A percentile compares a stretch with the other conserved stretches of the same genome.
phyloP scores from a whole-genome alignment of 2,888 invertebrate genomes.

The Drosophila mayaguana region DNA sequence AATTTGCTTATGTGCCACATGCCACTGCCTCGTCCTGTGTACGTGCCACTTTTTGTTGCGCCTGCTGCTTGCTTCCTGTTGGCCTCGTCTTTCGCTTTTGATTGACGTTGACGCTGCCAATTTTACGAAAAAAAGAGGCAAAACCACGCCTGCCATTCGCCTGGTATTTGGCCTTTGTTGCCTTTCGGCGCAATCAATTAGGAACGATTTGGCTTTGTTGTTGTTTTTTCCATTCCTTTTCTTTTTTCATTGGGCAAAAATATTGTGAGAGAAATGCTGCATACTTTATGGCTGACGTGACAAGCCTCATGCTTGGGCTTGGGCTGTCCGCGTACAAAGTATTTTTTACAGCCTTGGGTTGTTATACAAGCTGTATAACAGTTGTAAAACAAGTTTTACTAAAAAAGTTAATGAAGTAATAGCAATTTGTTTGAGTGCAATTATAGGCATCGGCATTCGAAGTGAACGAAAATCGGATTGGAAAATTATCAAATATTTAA shows the following conservation, averaged over 20 bases:
- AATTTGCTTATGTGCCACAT: constrained; percentile 19
- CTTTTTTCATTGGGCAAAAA: constrained; percentile 13
- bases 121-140: constrained; percentile 24
- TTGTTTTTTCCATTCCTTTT: not conserved
- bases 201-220: constrained; percentile 35
- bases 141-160: constrained; percentile 5
- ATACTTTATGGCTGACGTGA: constrained; percentile 28
- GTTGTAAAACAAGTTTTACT: not conserved
- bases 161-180: constrained; percentile 25
- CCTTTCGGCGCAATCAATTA: constrained; percentile 63
- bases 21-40: constrained; percentile 24
- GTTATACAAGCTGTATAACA: constrained; percentile 9
- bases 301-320: not conserved
- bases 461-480: too few species aligned
- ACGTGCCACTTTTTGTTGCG: constrained; percentile 30
- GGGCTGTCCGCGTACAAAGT: not conserved
- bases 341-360: not conserved
- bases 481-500: too few species aligned
- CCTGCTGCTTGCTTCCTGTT: constrained; percentile 12
- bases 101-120: constrained; percentile 57
- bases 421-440: not conserved
- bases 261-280: constrained; percentile 42
- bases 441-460: not conserved
- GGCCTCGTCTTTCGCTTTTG: constrained; percentile 26
- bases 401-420: not conserved